phyloP scores from a whole-genome alignment of 2,888 invertebrate genomes.

The Rhagophthalmus giganteus region DNA sequence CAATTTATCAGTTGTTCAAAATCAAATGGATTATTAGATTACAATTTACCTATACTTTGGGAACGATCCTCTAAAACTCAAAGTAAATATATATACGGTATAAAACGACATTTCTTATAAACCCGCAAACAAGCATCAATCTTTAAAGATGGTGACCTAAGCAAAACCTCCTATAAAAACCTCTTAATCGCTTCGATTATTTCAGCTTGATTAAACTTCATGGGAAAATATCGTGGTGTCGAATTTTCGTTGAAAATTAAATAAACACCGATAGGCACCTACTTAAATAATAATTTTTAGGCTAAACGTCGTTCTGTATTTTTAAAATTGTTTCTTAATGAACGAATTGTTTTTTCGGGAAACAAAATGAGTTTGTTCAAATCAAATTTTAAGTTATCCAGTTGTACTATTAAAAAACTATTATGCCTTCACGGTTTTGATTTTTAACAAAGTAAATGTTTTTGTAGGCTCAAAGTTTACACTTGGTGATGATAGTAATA shows the following conservation, averaged over 20 bases:
- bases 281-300: neutral
- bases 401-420: neutral
- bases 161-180: neutral
- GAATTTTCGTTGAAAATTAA: no score
- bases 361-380: neutral
- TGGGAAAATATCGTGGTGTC: neutral
- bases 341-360: neutral
- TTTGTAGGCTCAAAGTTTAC: neutral
- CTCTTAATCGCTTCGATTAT: neutral
- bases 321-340: no score
- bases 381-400: neutral
- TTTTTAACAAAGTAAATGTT: neutral
- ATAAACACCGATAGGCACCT: no score
- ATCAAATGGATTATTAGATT: no score
- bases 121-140: slow-evolving; percentile 1
- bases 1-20: no score
- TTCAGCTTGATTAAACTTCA: neutral
- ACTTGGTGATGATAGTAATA: neutral
- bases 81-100: no score
- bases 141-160: neutral
- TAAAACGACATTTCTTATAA: neutral
- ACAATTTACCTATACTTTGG: no score
- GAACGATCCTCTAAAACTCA: no score
- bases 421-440: neutral
- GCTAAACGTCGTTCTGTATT: no score